Percentiles rank a stretch among this genome's conserved stretches.
Conservation (phyloP, 2,113 vertebrate genomes). For the Notechis scutatus region DNA sequence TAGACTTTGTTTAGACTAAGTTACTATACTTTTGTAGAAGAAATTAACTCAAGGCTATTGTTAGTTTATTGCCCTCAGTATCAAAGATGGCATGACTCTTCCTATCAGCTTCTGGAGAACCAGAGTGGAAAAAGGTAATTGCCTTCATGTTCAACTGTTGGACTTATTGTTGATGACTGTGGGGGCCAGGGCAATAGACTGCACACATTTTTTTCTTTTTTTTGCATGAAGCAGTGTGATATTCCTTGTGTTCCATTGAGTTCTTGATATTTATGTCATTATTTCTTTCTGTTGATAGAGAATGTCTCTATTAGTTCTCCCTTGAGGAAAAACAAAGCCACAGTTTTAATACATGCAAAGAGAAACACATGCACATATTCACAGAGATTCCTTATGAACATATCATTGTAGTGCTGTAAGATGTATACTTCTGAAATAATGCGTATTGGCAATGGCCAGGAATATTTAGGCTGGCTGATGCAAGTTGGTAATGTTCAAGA, state of each 20-base stretch:
- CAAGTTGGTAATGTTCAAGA: no score
- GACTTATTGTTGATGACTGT: neutral
- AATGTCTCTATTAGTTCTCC: neutral
- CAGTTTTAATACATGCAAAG: neutral
- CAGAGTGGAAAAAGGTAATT: neutral
- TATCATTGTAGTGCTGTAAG: neutral
- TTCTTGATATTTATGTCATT: neutral
- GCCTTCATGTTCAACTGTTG: neutral
- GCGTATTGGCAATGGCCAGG: no score
- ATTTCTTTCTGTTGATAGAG: neutral
- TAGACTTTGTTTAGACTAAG: neutral
- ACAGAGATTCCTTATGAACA: neutral
- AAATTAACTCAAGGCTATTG: neutral
- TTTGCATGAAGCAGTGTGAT: neutral
- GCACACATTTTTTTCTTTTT: no score
- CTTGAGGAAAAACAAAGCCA: no score
- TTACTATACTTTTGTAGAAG: neutral
- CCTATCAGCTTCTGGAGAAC: neutral
- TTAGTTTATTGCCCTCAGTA: neutral
- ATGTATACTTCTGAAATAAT: no score
- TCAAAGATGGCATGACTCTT: neutral
- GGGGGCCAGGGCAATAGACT: neutral
- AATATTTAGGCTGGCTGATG: no score
- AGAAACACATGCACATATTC: neutral
- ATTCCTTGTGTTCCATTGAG: neutral